Base-by-base conservation (phyloP, 1,140 invertebrate species). In the Physella acuta region DNA sequence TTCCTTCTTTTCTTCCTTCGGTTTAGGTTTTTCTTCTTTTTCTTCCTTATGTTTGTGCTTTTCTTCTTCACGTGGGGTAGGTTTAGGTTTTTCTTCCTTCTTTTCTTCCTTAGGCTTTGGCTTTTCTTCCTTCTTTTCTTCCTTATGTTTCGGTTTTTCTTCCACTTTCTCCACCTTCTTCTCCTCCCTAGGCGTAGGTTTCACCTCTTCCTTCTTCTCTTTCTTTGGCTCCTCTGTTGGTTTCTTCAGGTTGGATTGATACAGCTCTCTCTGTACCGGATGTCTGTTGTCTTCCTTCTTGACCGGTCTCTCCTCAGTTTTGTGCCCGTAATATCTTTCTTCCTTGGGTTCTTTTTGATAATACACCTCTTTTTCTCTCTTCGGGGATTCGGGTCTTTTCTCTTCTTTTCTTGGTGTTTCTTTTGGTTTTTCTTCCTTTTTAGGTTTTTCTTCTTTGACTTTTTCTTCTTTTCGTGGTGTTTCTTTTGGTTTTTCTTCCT, bases 271-370 rank as follows among this genome's bases (percentile, higher is more conserved):
- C 14, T 28, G 31, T 3, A 51, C 61, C 2, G 61, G 61, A 24
- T 63, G n/a, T 39, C 30, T 49, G 14, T 36, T 26, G 16, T 63
- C 37, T 16, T 63, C 61, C 8, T 63, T 49, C 34, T 51, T 63
- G 1, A 30, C 61, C 2, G 61, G 61, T 26, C 4, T 63, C 61
- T 44, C 61, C 20, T 63, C 2, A 17, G 26, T 24, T 30, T 8
- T 55, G 8, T 55, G 28, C 3, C 61, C 61, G 30, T 63, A 63
- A 31, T 63, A 63, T 30, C 34, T 49, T 5, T 63, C 61, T 28
- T 62, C 60, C 5, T 44, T 37, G 31, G 11, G 11, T 55, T 55
- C 52, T 55, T 5, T 16, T 26, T 24, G 4, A 11, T 24, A 5
- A 16, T 11, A 5, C 26, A 16, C 28, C 8, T 60, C 14, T 30